Percentiles rank a stretch among this genome's conserved stretches.
These are phyloP conservation scores for Xiphophorus birchmanni DNA, from an alignment of 2,797 vertebrate species.

Conservation along the genomic window DNA sequence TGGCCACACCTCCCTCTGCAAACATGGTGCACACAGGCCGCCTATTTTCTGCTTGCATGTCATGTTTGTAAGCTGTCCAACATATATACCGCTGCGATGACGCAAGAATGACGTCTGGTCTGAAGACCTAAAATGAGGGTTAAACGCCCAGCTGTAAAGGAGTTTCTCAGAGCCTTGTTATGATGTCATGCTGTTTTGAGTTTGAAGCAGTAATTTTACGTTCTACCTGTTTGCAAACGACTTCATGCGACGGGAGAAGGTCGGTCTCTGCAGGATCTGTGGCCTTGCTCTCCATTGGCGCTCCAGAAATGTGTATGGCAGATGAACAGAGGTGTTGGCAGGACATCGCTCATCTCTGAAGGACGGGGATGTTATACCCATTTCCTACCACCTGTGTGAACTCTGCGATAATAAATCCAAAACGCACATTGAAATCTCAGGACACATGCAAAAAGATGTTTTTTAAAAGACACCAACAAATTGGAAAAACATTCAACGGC, in stretches of 20 bases:
- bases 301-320: slow-evolving; percentile 66
- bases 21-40: slow-evolving; percentile 1
- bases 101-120: slow-evolving; percentile 26
- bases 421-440: slow-evolving; percentile 59
- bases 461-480: slow-evolving; percentile 60
- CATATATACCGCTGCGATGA: slow-evolving; percentile 25
- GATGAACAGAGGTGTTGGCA: slow-evolving; percentile 65
- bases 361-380: slow-evolving; percentile 74
- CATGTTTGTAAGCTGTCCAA: slow-evolving; percentile 42
- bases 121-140: slow-evolving; percentile 13
- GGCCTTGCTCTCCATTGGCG: slow-evolving; percentile 31
- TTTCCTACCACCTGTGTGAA: slow-evolving; percentile 61
- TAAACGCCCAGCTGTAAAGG: slow-evolving; percentile 31
- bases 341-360: slow-evolving; percentile 56
- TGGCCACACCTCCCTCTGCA: slow-evolving; percentile 2
- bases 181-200: slow-evolving; percentile 45
- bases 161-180: slow-evolving; percentile 19
- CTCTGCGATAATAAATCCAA: slow-evolving; percentile 64
- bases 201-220: slow-evolving; percentile 1
- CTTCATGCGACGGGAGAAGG: slow-evolving; percentile 13
- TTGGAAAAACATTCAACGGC: slow-evolving; percentile 56
- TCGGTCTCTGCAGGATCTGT: background rate
- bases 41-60: slow-evolving; percentile 25
- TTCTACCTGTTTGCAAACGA: slow-evolving; percentile 1
- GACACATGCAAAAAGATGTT: slow-evolving; percentile 38